Evolutionary conservation across 23 tunicate genomes (phyloP), one percentile per base, ranked within the genome.

Genomic region (Ciona savignyi): DNA sequence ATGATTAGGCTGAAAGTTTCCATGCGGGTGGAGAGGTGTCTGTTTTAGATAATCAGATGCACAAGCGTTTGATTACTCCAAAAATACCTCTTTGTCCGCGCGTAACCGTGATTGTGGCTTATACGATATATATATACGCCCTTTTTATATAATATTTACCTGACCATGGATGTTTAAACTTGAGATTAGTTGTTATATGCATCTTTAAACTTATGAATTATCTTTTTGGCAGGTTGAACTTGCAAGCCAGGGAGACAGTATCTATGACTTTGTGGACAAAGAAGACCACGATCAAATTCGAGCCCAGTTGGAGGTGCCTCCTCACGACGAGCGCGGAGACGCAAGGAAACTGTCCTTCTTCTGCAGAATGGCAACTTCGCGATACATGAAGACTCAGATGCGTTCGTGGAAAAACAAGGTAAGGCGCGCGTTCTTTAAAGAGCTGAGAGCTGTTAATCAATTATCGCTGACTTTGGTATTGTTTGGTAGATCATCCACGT

Each of bases 351-450:
- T 91, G 33, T 91, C 97, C 26, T 91, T 91, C 80, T 91, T 84
- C 83, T 91, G 97, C 77, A 68, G 97, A 65, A 91, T 91, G 97
- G 76, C 91, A 0, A 91, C 97, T 34, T 91, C 97, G 0, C 75
- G 97, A 33, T 91, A 91, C 83, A 91, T 91, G 97, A 91, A 91
- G 31, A 91, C 97, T 25, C 97, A 91, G 61, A 91, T 91, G 97
- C 66, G 97, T 70, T 84, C 91, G 29, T 91, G 97, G 97, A 91
- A 91, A 56, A 91, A 91, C 32, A 91, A 91, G 86, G 97, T 91
- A 33, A 35, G 75, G n/a, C 30, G 34, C 20, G n/a, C n/a, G n/a
- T n/a, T n/a, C n/a, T n/a, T n/a, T n/a, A 33, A 21, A 9, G 23
- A 30, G 31, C 31, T 66, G 4, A 23, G 27, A 66, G 1, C 31